These are phyloP conservation scores for Galerucella pusilla DNA, from an alignment of 2,888 invertebrate species.

Conservation along the genomic window DNA sequence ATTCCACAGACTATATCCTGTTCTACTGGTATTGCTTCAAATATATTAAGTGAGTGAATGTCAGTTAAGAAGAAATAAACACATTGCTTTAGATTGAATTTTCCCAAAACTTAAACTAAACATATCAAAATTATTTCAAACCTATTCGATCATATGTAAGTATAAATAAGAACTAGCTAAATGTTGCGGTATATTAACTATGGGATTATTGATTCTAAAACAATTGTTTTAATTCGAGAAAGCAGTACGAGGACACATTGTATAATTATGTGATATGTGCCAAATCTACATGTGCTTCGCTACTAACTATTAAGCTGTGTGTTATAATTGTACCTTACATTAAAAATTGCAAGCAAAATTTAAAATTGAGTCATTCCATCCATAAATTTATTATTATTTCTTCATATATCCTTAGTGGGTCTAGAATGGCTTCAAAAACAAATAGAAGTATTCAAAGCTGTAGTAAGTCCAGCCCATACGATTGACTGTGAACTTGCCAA, in stretches of 20 bases:
- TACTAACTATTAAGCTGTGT: conserved; percentile 58
- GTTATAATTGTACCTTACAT: conserved; percentile 47
- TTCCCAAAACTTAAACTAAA: neutral
- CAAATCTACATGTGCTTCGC: conserved; percentile 65
- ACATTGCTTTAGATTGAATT: neutral
- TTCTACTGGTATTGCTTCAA: conserved; percentile 57
- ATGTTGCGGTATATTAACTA: neutral
- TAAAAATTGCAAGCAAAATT: conserved; percentile 14
- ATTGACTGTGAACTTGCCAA: no score
- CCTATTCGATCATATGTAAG: neutral
- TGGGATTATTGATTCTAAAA: neutral
- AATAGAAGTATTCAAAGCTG: no score
- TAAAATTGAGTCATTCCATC: no score
- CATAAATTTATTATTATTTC: conserved; percentile 1
- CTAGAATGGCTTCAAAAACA: no score
- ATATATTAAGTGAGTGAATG: conserved; percentile 49
- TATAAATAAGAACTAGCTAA: neutral
- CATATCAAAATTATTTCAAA: neutral
- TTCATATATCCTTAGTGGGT: no score
- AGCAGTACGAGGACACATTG: conserved; percentile 56
- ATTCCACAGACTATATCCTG: conserved; percentile 47
- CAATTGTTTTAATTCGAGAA: conserved; percentile 48
- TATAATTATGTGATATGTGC: conserved; percentile 62
- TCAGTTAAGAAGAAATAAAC: neutral
- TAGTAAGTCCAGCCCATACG: no score